Percentiles rank a stretch among this genome's conserved stretches.
Conservation (phyloP, 2,888 invertebrate genomes). For the Plagodis pulveraria region DNA sequence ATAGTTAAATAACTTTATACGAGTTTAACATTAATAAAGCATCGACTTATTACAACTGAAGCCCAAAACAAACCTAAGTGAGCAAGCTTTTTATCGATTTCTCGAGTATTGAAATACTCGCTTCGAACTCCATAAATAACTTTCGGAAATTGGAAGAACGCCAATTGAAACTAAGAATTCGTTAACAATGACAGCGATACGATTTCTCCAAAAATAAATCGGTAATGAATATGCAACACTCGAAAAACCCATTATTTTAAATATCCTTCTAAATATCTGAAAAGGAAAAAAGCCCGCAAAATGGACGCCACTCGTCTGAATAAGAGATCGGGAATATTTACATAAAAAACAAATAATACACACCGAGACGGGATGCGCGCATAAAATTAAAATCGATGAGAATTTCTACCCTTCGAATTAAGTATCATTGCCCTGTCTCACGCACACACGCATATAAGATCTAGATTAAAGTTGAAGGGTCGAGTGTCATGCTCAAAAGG, state of each 20-base stretch:
- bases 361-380: constrained; percentile 81
- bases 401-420: constrained; percentile 82
- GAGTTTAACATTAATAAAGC: too few species aligned
- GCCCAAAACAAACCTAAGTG: not conserved
- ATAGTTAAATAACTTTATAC: too few species aligned
- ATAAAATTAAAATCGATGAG: constrained; percentile 85
- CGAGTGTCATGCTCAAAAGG: constrained; percentile 44
- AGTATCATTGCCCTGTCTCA: constrained; percentile 77
- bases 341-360: constrained; percentile 84
- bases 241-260: constrained; percentile 61
- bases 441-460: constrained; percentile 70
- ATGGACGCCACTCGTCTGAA: constrained; percentile 74
- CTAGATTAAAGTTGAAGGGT: constrained; percentile 74
- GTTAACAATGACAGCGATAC: constrained; percentile 36
- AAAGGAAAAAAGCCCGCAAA: constrained; percentile 68
- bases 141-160: constrained; percentile 33
- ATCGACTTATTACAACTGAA: not conserved
- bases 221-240: constrained; percentile 54
- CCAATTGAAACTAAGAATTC: constrained; percentile 38
- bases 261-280: constrained; percentile 68
- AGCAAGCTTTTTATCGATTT: constrained; percentile 6
- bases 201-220: constrained; percentile 30
- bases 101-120: constrained; percentile 10
- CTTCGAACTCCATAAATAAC: constrained; percentile 33
- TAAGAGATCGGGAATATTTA: constrained; percentile 79